Evolutionary conservation across 2,888 invertebrate genomes (phyloP), one percentile per base, ranked within the genome.

Genomic region (Cataglyphis altisquamis): DNA sequence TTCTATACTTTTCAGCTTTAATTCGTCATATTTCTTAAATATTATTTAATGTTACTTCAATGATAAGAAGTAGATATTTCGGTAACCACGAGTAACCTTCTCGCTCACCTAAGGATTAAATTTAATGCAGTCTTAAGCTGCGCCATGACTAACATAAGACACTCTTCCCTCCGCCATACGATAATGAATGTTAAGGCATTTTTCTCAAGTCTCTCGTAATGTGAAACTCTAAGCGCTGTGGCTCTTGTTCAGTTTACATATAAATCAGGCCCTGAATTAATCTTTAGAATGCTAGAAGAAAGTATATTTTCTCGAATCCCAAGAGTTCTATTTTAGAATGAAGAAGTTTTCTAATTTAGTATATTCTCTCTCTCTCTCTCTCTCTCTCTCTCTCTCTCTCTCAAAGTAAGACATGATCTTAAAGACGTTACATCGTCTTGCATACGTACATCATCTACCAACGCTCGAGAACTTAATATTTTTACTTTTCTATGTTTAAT

Each of bases 331-430:
- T 57, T 80, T 80, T 48, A 60, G 5, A 72, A 52, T 52, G n/a
- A 81, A 78, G 66, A 83, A 88, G 84, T 85, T 87, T 83, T 82
- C 83, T 78, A 86, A 82, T 77, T 87, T 75, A 84, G 84, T 82
- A 68, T 36, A 12, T 60, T 48, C 15, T 18, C 9, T n/a, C 18
- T 57, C n/a, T 48, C 18, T 48, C 48, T 48, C 6, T 45, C 6
- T 21, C 18, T 18, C 21, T 39, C 25, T 41, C 3, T 41, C 10
- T 32, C 32, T 32, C 32, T 6, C 32, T 48, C 18, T 48, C 48
- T 62, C 21, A 45, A 12, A 45, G 60, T 45, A 67, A 57, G 36
- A 67, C 67, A 48, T 70, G 36, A 48, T 70, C 45, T 32, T 25
- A 12, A 18, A 6, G 1, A 60, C n/a, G 21, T 68, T 41, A 41